phyloP scores from a whole-genome alignment of 1,140 invertebrate genomes.

The Lerema accius region DNA sequence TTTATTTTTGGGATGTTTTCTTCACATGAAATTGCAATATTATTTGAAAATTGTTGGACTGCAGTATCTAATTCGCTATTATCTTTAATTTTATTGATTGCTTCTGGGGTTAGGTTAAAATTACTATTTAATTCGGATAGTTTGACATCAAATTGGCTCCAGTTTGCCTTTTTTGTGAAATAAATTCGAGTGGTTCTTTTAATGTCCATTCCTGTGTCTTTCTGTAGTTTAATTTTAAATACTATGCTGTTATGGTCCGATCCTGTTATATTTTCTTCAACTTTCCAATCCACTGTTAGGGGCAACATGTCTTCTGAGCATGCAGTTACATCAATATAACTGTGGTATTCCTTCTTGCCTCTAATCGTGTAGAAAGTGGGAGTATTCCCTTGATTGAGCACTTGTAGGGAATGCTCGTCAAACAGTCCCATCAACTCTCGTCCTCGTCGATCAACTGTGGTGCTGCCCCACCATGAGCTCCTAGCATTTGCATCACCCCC shows the following conservation, averaged over 20 bases:
- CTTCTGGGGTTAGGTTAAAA: too few species aligned
- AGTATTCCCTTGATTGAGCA: conserved; percentile 35
- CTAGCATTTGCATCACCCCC: conserved; percentile 38
- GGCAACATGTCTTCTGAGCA: conserved; percentile 23
- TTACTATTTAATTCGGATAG: too few species aligned
- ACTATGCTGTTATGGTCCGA: conserved; percentile 34
- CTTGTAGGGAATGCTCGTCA: conserved; percentile 12
- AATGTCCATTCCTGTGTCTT: too few species aligned
- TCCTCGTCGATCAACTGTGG: conserved; percentile 21
- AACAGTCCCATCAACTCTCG: conserved; percentile 17
- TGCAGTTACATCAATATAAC: conserved; percentile 38
- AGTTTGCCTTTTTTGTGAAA: too few species aligned
- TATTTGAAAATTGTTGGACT: too few species aligned
- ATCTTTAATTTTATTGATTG: too few species aligned
- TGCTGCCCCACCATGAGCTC: conserved; percentile 39
- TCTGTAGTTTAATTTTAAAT: conserved; percentile 12
- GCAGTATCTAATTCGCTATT: too few species aligned
- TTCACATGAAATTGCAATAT: too few species aligned
- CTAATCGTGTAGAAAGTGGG: conserved; percentile 41
- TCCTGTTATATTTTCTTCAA: too few species aligned
- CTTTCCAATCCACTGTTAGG: conserved; percentile 15
- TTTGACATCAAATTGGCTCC: too few species aligned
- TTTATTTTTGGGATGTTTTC: too few species aligned
- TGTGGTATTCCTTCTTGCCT: conserved; percentile 26
- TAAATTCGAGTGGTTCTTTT: too few species aligned